Percentiles rank a stretch among this genome's conserved stretches.
phyloP scores from a whole-genome alignment of 1,140 invertebrate species.

The Apocrypta bakeri region DNA sequence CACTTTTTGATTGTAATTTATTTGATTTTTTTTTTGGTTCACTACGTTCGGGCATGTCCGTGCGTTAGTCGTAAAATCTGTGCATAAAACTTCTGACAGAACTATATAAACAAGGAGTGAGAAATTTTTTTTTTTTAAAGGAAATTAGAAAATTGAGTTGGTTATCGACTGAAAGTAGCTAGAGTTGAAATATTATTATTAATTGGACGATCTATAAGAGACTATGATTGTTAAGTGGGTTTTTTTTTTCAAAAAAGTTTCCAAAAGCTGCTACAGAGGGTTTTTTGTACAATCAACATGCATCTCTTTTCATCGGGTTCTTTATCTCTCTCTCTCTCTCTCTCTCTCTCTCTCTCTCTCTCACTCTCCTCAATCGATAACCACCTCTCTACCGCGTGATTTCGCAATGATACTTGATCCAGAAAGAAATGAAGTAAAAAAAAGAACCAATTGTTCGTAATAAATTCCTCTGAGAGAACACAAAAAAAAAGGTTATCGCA shows the following conservation, averaged over 20 bases:
- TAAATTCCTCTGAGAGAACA: background rate
- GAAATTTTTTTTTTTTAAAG: background rate
- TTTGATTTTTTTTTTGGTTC: background rate
- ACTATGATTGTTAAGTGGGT: background rate
- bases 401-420: background rate
- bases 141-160: conserved; percentile 9
- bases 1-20: background rate
- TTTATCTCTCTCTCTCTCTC: too few species aligned
- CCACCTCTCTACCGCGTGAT: background rate
- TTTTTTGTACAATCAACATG: background rate
- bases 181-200: background rate
- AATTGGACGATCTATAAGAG: background rate
- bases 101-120: conserved; percentile 23
- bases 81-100: conserved; percentile 12
- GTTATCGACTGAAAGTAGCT: conserved; percentile 29
- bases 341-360: too few species aligned
- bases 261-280: background rate
- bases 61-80: conserved; percentile 41
- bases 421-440: conserved; percentile 2
- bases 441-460: background rate
- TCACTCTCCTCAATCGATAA: conserved; percentile 40
- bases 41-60: background rate
- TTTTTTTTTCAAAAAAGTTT: background rate
- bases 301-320: background rate
- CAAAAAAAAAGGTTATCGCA: background rate